Evolutionary conservation across 1,140 invertebrate species (phyloP), one percentile per base, ranked within the genome.

Genomic region (Plodia interpunctella): DNA sequence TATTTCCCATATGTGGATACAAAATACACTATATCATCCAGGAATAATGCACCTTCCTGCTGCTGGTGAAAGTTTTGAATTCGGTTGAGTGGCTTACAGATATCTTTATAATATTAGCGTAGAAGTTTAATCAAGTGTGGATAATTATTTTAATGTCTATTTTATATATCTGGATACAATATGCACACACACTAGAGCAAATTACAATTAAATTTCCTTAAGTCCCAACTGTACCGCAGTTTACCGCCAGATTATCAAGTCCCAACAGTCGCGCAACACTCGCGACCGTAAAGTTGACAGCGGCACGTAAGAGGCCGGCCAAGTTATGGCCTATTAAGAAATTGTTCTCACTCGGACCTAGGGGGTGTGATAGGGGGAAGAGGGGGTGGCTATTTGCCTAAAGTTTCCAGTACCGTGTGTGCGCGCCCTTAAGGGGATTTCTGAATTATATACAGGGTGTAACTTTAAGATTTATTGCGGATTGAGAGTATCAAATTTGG

Each of bases 251-350:
- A 44, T 44, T 44, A 15, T 15, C 38, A 44, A 44, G 38, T 44
- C 38, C 13, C n/a, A 44, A 44, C 38, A 44, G 8, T 44, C 38
- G 38, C n/a, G 38, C 38, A 44, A 44, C 38, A 15, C 4, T 35
- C 13, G 32, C 51, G 20, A 69, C 65, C 70, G 59, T 67, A 61
- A 70, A 72, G 77, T 76, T 73, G 79, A 78, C 77, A 74, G 55
- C 80, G 57, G 66, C 70, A 76, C 78, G 75, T 78, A 75, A 74
- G 65, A 67, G 67, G 78, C 77, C 73, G 66, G 64, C 70, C 74
- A 65, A 83, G 77, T 84, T 84, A 84, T 83, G 74, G 74, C 62
- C 81, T 80, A 83, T 87, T 84, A 87, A 84, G 83, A 78, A 83
- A 87, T 83, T 78, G 83, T 84, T 84, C 70, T 74, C 72, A 65